Evolutionary conservation across 2,888 invertebrate species (phyloP), one percentile per base, ranked within the genome.

Genomic region (Eupithecia tripunctaria): DNA sequence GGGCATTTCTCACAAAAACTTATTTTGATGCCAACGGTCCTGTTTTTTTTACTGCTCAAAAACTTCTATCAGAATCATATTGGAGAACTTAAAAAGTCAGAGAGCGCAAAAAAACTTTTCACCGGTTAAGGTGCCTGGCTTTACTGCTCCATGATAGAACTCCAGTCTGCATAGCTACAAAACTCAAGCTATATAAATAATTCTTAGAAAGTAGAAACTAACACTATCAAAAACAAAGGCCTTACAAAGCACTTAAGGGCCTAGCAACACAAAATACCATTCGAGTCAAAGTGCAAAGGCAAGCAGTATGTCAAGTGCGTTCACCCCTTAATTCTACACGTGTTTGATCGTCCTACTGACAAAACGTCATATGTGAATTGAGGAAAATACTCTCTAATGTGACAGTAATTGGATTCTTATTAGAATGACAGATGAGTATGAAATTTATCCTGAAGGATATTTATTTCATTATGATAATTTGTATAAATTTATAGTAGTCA

Each of bases 241-340:
- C 21, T 38, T n/a, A n/a, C n/a, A n/a, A 29, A n/a, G 1, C 32
- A 70, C 70, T 76, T 68, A 60, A 68, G 62, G 62, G 27, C 41
- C 25, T n/a, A 62, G 62, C 18, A 73, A 56, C 65, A 70, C n/a
- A 77, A 85, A 82, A 79, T 56, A 51, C 68, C 70, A 73, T 71
- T 82, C 81, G 82, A 88, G 88, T 88, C 88, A 89, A 89, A 91
- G 88, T 89, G 90, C 90, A 90, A 84, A 85, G 78, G 79, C 79
- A 85, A 18, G 7, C 8, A 32, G 47, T 62, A 32, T 63, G 62
- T 36, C 36, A 63, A 88, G 90, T 87, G 85, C 90, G 84, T 88
- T 91, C 82, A 93, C 91, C 93, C 86, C 86, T 82, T 83, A 85
- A 89, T 89, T 82, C 82, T 83, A 89, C 91, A 91, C 91, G 92